Evolutionary conservation across 2,797 vertebrate genomes (phyloP).

Genomic region (Gouania willdenowi): DNA sequence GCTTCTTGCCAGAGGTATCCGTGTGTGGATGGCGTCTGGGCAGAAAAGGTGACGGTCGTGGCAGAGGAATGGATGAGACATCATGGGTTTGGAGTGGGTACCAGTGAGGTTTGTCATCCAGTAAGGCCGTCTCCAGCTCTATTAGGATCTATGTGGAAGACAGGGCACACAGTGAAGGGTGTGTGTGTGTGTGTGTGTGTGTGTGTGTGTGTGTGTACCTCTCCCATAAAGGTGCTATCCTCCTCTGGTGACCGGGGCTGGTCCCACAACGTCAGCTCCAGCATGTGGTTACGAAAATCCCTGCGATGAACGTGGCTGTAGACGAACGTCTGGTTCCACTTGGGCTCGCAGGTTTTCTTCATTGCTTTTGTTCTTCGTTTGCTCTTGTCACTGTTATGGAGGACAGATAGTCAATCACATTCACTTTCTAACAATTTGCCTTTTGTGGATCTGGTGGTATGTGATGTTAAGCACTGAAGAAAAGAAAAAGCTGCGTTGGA

Average conservation of each 20-base stretch:
- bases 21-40: conserved; percentile 85
- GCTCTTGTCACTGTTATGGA: conserved; percentile 92
- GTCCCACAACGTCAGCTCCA: conserved; percentile 95
- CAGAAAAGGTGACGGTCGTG: conserved; percentile 91
- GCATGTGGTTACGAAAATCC: conserved; percentile 94
- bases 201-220: conserved; percentile 81
- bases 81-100: conserved; percentile 98
- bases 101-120: conserved; percentile 98
- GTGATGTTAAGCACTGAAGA: too few species aligned
- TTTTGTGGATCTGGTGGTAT: too few species aligned
- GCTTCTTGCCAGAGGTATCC: conserved; percentile 88
- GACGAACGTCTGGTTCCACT: conserved; percentile 95
- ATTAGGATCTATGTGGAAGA: conserved; percentile 85
- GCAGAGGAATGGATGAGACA: conserved; percentile 95
- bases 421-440: too few species aligned
- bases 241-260: conserved; percentile 90
- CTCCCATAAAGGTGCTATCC: conserved; percentile 92
- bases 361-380: conserved; percentile 94
- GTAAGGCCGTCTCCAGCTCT: conserved; percentile 95
- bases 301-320: conserved; percentile 92
- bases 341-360: conserved; percentile 91
- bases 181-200: not conserved
- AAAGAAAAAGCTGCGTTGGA: too few species aligned
- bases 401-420: too few species aligned
- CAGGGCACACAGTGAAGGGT: too few species aligned